These are phyloP conservation scores for Rhodeus uyekii DNA, from an alignment of 2,797 vertebrate genomes.

Conservation along the genomic window DNA sequence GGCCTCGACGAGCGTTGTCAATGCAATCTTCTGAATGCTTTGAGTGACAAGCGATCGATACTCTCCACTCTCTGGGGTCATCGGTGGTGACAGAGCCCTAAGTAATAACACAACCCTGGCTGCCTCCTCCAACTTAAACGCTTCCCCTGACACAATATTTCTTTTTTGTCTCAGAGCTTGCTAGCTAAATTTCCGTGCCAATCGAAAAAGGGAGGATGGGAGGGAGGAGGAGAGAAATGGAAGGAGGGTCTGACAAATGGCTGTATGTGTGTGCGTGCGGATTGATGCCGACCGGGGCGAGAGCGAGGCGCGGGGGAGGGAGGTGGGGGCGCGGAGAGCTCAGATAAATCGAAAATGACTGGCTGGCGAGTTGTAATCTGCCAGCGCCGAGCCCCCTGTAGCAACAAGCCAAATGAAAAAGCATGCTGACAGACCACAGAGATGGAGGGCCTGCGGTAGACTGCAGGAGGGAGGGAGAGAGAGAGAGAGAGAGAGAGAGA, in stretches of 20 bases:
- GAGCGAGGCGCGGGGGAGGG: slow-evolving; percentile 70
- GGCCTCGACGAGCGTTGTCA: slow-evolving; percentile 94
- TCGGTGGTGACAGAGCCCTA: slow-evolving; percentile 95
- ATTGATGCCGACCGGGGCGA: slow-evolving; percentile 75
- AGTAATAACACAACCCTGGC: slow-evolving; percentile 95
- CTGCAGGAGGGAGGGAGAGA: slow-evolving; percentile 54
- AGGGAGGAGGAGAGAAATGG: slow-evolving; percentile 69
- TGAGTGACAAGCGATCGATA: slow-evolving; percentile 98
- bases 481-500: slow-evolving; percentile 34
- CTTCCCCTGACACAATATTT: slow-evolving; percentile 94
- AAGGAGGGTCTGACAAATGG: slow-evolving; percentile 76
- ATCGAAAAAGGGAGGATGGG: slow-evolving; percentile 79
- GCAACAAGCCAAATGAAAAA: slow-evolving; percentile 83
- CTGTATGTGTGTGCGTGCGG: slow-evolving; percentile 74
- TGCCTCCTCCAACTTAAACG: slow-evolving; percentile 93
- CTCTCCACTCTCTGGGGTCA: slow-evolving; percentile 93
- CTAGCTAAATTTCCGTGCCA: slow-evolving; percentile 82
- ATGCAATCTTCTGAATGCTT: slow-evolving; percentile 95
- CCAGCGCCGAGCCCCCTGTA: slow-evolving; percentile 81
- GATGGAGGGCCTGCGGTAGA: slow-evolving; percentile 77
- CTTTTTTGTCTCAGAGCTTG: slow-evolving; percentile 82
- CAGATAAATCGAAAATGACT: slow-evolving; percentile 90
- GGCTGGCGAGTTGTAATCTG: slow-evolving; percentile 87
- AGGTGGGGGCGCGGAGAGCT: slow-evolving; percentile 66
- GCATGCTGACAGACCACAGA: slow-evolving; percentile 73